Conservation (phyloP, 2,113 vertebrate species). For the Misgurnus anguillicaudatus region DNA sequence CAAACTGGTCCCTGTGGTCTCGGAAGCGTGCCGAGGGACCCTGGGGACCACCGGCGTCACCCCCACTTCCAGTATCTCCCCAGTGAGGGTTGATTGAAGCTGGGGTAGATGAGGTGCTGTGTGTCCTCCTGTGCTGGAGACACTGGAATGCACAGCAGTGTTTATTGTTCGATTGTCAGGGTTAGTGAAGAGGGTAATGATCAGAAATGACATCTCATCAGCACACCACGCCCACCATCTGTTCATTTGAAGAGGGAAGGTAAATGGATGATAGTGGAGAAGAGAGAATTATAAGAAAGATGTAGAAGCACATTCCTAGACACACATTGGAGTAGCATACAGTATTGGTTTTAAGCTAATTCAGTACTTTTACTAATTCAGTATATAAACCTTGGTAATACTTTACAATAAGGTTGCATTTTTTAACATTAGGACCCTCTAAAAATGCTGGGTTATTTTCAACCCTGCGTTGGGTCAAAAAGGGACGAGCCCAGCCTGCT, state of each 20-base stretch:
- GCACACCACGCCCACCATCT: conserved; percentile 62
- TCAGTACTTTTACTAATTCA: no score
- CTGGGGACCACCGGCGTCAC: conserved; percentile 53
- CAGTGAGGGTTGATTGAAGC: conserved; percentile 70
- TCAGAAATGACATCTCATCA: conserved; percentile 52
- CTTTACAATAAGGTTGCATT: no score
- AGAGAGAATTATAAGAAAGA: conserved; percentile 37
- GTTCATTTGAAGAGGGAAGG: conserved; percentile 55
- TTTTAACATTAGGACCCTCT: no score
- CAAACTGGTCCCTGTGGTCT: not conserved
- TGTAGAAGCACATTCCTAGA: not conserved
- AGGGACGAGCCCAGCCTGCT: no score
- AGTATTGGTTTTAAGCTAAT: no score
- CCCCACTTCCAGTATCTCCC: conserved; percentile 62
- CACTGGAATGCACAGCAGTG: conserved; percentile 18
- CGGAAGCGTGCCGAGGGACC: conserved; percentile 57
- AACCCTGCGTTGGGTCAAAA: no score
- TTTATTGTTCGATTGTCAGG: conserved; percentile 57
- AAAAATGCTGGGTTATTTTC: no score
- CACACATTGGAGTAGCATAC: not conserved
- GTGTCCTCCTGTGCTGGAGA: conserved; percentile 8
- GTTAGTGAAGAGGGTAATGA: conserved; percentile 69
- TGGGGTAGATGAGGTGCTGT: conserved; percentile 56
- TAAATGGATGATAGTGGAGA: conserved; percentile 1
- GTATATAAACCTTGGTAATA: no score